Evolutionary conservation across 2,797 vertebrate genomes (phyloP).

Genomic region (Miichthys miiuy): DNA sequence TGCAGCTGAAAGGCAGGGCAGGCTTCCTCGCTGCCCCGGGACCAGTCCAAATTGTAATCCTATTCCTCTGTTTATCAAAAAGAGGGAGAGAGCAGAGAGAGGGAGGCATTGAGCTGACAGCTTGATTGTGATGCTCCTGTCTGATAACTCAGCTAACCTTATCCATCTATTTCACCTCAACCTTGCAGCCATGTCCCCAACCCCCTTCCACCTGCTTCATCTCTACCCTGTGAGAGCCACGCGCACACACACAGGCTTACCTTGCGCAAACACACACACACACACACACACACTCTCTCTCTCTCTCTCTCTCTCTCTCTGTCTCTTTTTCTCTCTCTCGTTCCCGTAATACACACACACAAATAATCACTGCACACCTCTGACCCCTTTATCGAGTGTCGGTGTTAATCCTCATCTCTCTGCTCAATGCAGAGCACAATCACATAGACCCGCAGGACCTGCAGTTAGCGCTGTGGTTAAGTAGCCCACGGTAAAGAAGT

Average conservation of each 20-base stretch:
- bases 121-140: slow-evolving; percentile 91
- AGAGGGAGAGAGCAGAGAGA: slow-evolving; percentile 81
- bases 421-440: slow-evolving; percentile 85
- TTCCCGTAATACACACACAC: slow-evolving; percentile 77
- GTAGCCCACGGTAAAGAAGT: slow-evolving; percentile 82
- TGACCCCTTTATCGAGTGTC: slow-evolving; percentile 88
- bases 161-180: slow-evolving; percentile 90
- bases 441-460: slow-evolving; percentile 83
- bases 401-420: slow-evolving; percentile 87
- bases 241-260: slow-evolving; percentile 54
- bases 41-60: slow-evolving; percentile 89
- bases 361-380: slow-evolving; percentile 86
- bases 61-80: slow-evolving; percentile 91
- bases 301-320: slow-evolving; percentile 28
- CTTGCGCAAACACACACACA: slow-evolving; percentile 46
- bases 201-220: slow-evolving; percentile 77
- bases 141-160: slow-evolving; percentile 90
- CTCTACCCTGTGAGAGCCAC: slow-evolving; percentile 71
- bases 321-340: slow-evolving; percentile 61
- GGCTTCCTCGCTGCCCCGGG: slow-evolving; percentile 82
- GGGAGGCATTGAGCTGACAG: slow-evolving; percentile 84
- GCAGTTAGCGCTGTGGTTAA: slow-evolving; percentile 84
- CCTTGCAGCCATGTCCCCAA: slow-evolving; percentile 84
- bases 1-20: slow-evolving; percentile 82
- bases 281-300: slow-evolving; percentile 57